These are phyloP conservation scores for Limnephilus marmoratus DNA, from an alignment of 2,888 invertebrate species.

Conservation along the genomic window DNA sequence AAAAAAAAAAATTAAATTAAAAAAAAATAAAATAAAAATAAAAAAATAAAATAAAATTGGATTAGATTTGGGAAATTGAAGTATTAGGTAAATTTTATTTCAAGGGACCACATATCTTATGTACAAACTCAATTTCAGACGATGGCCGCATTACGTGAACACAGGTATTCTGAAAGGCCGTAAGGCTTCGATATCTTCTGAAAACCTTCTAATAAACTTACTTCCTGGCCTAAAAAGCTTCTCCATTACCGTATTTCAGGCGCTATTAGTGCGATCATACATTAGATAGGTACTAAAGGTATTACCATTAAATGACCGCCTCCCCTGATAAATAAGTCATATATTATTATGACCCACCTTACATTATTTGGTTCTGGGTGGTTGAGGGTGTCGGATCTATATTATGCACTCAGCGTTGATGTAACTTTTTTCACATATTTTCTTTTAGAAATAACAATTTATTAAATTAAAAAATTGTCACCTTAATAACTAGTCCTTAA, in stretches of 20 bases:
- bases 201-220: neutral
- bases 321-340: constrained; percentile 33
- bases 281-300: constrained; percentile 28
- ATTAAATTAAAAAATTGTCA: neutral
- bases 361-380: neutral
- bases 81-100: neutral
- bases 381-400: neutral
- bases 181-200: neutral
- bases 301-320: constrained; percentile 17
- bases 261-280: constrained; percentile 28
- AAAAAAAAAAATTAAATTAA: no score
- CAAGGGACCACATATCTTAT: neutral
- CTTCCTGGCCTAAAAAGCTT: neutral
- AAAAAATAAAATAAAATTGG: no score
- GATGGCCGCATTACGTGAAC: neutral
- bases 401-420: neutral
- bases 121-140: neutral
- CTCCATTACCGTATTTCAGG: constrained; percentile 16
- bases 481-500: no score
- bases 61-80: no score
- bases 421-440: neutral
- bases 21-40: no score
- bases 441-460: neutral
- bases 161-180: neutral
- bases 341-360: neutral